These are phyloP conservation scores for Dolomedes plantarius DNA, from an alignment of 2,888 invertebrate genomes.

Conservation along the genomic window DNA sequence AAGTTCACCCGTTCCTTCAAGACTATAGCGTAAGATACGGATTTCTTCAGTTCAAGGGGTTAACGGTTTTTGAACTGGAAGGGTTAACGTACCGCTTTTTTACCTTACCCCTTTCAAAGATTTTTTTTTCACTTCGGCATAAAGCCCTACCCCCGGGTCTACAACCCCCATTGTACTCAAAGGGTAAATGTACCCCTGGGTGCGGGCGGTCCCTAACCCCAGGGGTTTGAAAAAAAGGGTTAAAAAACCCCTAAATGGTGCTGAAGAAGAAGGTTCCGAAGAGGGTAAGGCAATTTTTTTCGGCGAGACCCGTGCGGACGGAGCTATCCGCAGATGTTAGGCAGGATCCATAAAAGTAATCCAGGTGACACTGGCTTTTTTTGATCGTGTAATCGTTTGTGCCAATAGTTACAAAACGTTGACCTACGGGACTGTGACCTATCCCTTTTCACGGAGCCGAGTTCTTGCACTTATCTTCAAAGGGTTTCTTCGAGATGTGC, in stretches of 20 bases:
- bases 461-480: conserved; percentile 33
- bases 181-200: conserved; percentile 71
- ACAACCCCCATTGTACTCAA: conserved; percentile 69
- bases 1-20: conserved; percentile 15
- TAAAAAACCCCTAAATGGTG: conserved; percentile 63
- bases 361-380: conserved; percentile 64
- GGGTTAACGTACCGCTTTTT: conserved; percentile 69
- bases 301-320: conserved; percentile 61
- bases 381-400: conserved; percentile 18
- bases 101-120: conserved; percentile 39
- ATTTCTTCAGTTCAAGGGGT: conserved; percentile 69
- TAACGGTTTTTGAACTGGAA: conserved; percentile 68
- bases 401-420: conserved; percentile 47
- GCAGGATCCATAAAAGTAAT: conserved; percentile 40
- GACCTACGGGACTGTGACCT: conserved; percentile 66
- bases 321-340: conserved; percentile 69
- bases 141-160: conserved; percentile 61
- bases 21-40: conserved; percentile 29
- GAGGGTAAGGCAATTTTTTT: conserved; percentile 68
- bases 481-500: conserved; percentile 23
- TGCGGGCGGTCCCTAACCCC: conserved; percentile 61
- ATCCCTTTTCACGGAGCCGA: conserved; percentile 23
- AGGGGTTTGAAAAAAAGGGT: conserved; percentile 54
- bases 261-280: conserved; percentile 31
- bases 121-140: conserved; percentile 40